These are phyloP conservation scores for Cephonodes hylas DNA, from an alignment of 2,888 invertebrate species.

Conservation along the genomic window DNA sequence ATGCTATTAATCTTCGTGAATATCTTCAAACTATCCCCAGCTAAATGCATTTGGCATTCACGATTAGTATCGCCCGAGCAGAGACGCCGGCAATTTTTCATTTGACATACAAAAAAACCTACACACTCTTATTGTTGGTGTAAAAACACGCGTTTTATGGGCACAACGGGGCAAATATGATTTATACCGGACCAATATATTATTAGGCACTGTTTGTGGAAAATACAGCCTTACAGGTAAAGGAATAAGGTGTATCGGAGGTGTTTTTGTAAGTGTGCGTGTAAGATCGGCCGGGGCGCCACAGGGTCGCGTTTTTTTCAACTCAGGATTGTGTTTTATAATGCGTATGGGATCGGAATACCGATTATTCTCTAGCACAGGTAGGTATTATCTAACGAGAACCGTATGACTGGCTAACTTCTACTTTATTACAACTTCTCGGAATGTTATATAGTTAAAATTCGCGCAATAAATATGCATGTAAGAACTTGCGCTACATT, in stretches of 20 bases:
- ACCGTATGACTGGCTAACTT: neutral
- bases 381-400: conserved; percentile 18
- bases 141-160: conserved; percentile 70
- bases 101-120: conserved; percentile 42
- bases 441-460: neutral
- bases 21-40: neutral
- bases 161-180: conserved; percentile 68
- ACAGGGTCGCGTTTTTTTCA: conserved; percentile 65
- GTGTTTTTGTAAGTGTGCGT: conserved; percentile 21
- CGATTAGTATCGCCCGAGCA: conserved; percentile 46
- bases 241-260: conserved; percentile 27
- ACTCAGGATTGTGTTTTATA: conserved; percentile 68
- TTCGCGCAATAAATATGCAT: conserved; percentile 7
- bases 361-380: conserved; percentile 43
- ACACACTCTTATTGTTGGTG: conserved; percentile 68
- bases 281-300: conserved; percentile 63
- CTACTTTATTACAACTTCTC: neutral
- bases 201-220: conserved; percentile 12
- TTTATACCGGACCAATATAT: conserved; percentile 51
- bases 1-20: neutral
- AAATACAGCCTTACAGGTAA: conserved; percentile 34
- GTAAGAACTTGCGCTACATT: neutral
- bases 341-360: conserved; percentile 65
- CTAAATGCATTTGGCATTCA: conserved; percentile 32
- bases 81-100: conserved; percentile 53